Evolutionary conservation across 2,888 invertebrate species (phyloP).

Genomic region (Microctonus hyperodae): DNA sequence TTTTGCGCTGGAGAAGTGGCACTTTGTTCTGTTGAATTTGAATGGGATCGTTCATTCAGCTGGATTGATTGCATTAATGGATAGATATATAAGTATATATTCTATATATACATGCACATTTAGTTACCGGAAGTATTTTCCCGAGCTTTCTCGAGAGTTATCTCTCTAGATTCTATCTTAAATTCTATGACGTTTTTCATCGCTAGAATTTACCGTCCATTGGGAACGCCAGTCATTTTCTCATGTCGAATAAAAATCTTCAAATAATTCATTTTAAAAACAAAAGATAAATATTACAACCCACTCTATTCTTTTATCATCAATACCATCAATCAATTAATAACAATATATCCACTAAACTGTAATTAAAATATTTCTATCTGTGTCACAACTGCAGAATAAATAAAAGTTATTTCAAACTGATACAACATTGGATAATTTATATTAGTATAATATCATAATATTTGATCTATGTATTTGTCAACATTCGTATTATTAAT

Average conservation of each 20-base stretch:
- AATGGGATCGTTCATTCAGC: constrained; percentile 6
- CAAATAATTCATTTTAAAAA: neutral
- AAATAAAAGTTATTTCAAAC: no score
- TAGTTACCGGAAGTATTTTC: constrained; percentile 3
- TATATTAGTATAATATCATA: no score
- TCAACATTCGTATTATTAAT: no score
- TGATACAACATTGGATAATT: no score
- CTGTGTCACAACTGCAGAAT: no score
- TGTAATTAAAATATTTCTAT: no score
- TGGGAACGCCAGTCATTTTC: constrained; percentile 10
- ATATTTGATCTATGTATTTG: neutral
- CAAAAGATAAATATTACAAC: no score
- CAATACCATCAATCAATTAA: no score
- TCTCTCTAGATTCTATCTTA: neutral
- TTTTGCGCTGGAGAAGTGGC: neutral
- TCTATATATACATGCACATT: neutral
- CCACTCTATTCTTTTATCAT: no score
- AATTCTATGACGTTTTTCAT: constrained; percentile 12
- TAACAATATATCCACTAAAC: no score
- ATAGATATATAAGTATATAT: neutral
- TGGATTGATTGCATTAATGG: constrained; percentile 21
- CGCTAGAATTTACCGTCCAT: constrained; percentile 12
- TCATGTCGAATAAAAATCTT: constrained; percentile 7
- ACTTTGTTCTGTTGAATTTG: constrained; percentile 18
- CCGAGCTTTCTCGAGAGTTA: neutral